Percentiles rank a stretch among this genome's conserved stretches.
Evolutionary conservation across 2,888 invertebrate species (phyloP).

Genomic region (Chromoteleia sp.): DNA sequence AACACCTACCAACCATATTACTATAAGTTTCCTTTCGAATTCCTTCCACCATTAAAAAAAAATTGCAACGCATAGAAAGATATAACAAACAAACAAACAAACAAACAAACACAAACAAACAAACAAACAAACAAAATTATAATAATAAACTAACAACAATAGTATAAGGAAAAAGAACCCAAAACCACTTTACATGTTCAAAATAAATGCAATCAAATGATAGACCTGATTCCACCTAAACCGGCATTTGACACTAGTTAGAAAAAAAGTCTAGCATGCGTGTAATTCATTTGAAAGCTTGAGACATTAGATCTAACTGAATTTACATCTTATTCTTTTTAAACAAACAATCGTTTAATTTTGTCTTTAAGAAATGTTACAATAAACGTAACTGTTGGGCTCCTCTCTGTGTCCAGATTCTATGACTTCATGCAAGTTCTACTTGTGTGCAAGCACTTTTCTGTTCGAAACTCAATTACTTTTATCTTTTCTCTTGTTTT

Average conservation of each 20-base stretch:
- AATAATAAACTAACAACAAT: conserved; percentile 44
- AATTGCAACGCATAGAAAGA: conserved; percentile 69
- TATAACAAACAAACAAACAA: conserved; percentile 59
- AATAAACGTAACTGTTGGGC: conserved; percentile 63
- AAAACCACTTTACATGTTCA: conserved; percentile 63
- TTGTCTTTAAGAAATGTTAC: conserved; percentile 5
- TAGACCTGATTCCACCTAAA: conserved; percentile 62
- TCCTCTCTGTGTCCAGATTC: conserved; percentile 83
- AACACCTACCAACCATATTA: conserved; percentile 72
- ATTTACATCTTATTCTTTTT: conserved; percentile 36
- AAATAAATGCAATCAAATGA: conserved; percentile 64
- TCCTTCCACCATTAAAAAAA: conserved; percentile 74
- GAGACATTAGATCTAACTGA: conserved; percentile 68
- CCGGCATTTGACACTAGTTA: conserved; percentile 60
- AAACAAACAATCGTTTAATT: conserved; percentile 20
- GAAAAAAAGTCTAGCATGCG: conserved; percentile 62
- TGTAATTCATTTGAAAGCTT: conserved; percentile 63
- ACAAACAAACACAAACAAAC: no score
- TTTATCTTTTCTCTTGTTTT: conserved; percentile 7
- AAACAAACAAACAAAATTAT: not conserved
- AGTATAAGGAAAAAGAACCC: conserved; percentile 64
- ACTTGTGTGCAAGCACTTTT: conserved; percentile 70
- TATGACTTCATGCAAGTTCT: conserved; percentile 79
- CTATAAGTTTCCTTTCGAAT: conserved; percentile 68
- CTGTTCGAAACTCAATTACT: conserved; percentile 2